These are phyloP conservation scores for Pseudorhiza aurosa DNA, from an alignment of 30 jellyfish, hydroid and myxozoan species.

Conservation along the genomic window DNA sequence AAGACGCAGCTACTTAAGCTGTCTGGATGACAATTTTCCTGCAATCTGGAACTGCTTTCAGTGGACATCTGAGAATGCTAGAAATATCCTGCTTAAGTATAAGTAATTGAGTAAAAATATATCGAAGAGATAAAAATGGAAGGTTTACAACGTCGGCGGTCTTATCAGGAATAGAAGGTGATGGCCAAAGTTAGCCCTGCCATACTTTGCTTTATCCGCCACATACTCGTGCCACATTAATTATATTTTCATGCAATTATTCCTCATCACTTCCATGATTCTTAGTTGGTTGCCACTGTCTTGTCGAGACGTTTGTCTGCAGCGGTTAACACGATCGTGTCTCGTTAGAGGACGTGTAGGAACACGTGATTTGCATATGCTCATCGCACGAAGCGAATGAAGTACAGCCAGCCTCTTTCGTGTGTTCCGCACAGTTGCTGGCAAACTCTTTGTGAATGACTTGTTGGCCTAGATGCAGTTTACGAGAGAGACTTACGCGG, in stretches of 20 bases:
- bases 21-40: constrained; percentile 8
- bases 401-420: too few relatives aligned
- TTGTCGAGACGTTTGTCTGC: constrained; percentile 2
- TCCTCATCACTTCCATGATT: not conserved
- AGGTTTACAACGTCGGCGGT: not conserved
- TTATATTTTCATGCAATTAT: not conserved
- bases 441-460: too few relatives aligned
- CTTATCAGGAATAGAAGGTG: not conserved
- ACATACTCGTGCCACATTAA: not conserved
- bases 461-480: too few relatives aligned
- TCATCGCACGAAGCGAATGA: too few relatives aligned
- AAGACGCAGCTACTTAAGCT: too few relatives aligned
- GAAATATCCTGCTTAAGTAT: not conserved
- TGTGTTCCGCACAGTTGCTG: too few relatives aligned
- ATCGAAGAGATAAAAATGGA: not conserved
- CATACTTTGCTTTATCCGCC: not conserved
- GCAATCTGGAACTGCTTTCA: constrained; percentile 3
- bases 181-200: not conserved
- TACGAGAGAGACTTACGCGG: too few relatives aligned
- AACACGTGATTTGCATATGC: too few relatives aligned
- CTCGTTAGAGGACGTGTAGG: too few relatives aligned
- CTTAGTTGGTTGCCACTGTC: not conserved
- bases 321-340: not conserved
- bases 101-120: not conserved
- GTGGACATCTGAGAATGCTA: constrained; percentile 5